Conservation (phyloP, 1,140 invertebrate genomes). For the Drosophila sechellia region DNA sequence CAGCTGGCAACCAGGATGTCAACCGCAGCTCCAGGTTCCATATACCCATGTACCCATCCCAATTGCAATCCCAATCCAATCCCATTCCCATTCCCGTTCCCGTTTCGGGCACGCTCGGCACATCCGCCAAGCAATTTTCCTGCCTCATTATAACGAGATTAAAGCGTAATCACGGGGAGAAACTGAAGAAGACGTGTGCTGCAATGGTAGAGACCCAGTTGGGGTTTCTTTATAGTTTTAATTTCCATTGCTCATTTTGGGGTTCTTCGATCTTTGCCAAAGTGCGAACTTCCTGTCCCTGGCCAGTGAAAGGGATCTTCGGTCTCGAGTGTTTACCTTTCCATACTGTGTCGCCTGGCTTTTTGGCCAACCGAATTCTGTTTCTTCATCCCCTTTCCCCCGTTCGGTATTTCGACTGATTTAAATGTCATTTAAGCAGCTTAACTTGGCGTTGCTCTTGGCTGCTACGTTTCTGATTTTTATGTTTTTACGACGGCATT, state of each 20-base stretch:
- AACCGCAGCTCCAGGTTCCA: slow-evolving; percentile 56
- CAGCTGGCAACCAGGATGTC: slow-evolving; percentile 78
- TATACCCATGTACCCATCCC: background rate
- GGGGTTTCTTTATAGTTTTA: slow-evolving; percentile 24
- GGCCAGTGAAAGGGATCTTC: slow-evolving; percentile 64
- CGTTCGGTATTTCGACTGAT: slow-evolving; percentile 45
- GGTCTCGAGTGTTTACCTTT: slow-evolving; percentile 62
- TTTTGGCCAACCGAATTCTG: slow-evolving; percentile 41
- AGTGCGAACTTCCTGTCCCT: slow-evolving; percentile 67
- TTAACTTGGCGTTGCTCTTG: slow-evolving; percentile 55
- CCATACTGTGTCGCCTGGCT: slow-evolving; percentile 39
- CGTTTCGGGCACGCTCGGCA: slow-evolving; percentile 60
- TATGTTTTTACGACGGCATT: slow-evolving; percentile 63
- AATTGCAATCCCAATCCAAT: slow-evolving; percentile 10
- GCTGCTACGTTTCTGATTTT: slow-evolving; percentile 54
- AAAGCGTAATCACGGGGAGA: slow-evolving; percentile 70
- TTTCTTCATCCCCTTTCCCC: background rate
- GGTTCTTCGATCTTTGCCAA: slow-evolving; percentile 57
- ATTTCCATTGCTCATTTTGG: slow-evolving; percentile 31
- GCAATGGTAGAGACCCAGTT: background rate
- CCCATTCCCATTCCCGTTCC: slow-evolving; percentile 19
- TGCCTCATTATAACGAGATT: slow-evolving; percentile 78
- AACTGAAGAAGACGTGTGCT: slow-evolving; percentile 33
- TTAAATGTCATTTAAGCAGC: slow-evolving; percentile 80
- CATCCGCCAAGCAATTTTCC: slow-evolving; percentile 71